phyloP scores from a whole-genome alignment of 2,797 vertebrate genomes.

The Lepilemur ruficaudatus region DNA sequence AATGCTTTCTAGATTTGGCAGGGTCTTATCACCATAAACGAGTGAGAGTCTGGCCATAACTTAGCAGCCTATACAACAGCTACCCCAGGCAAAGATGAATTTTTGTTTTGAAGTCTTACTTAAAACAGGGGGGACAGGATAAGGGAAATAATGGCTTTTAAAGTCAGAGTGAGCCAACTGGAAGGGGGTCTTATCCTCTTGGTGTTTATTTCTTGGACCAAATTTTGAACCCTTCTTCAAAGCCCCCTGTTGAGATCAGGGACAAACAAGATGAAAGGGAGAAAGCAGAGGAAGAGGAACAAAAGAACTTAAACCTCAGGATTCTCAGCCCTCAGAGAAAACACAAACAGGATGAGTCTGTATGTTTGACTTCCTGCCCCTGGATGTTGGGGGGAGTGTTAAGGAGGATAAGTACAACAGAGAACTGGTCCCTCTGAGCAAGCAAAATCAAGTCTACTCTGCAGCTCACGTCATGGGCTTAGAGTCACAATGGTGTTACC shows the following conservation, averaged over 20 bases:
- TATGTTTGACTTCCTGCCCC: slow-evolving; percentile 37
- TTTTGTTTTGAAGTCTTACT: slow-evolving; percentile 36
- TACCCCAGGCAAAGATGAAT: not conserved
- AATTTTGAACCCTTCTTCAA: slow-evolving; percentile 45
- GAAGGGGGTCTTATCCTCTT: slow-evolving; percentile 20
- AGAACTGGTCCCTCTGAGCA: not conserved
- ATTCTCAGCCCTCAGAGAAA: slow-evolving; percentile 52
- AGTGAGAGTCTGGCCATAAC: not conserved
- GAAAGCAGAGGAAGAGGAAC: slow-evolving; percentile 53
- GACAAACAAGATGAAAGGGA: slow-evolving; percentile 64
- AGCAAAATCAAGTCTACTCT: not conserved
- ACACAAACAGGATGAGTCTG: slow-evolving; percentile 58
- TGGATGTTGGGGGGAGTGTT: not conserved
- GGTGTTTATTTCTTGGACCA: slow-evolving; percentile 61
- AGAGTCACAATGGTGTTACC: not conserved
- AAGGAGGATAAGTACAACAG: slow-evolving; percentile 18
- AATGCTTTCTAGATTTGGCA: not conserved
- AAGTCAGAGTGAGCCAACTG: not conserved
- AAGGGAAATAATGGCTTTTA: slow-evolving; percentile 52
- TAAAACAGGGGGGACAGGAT: not conserved
- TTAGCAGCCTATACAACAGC: not conserved
- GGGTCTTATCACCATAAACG: not conserved
- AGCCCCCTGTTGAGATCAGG: slow-evolving; percentile 43
- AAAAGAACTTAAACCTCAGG: slow-evolving; percentile 51
- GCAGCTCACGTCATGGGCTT: not conserved